Evolutionary conservation across 2,888 invertebrate species (phyloP).

Genomic region (Arctia plantaginis): DNA sequence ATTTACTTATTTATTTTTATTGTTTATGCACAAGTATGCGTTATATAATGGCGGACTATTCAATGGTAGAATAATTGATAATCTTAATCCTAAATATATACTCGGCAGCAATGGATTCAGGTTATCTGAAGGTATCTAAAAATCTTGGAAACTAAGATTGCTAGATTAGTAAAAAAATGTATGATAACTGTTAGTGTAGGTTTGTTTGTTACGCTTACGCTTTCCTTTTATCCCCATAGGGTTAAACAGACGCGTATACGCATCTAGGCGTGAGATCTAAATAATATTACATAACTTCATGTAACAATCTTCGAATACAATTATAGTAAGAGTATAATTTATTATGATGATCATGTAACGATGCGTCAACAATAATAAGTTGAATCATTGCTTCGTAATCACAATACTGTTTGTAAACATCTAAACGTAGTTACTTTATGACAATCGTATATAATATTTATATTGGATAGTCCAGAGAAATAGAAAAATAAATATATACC

Average conservation of each 20-base stretch:
- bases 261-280: neutral
- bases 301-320: neutral
- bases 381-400: neutral
- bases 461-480: neutral
- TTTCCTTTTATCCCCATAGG: neutral
- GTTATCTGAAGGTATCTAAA: no score
- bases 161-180: no score
- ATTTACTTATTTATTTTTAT: no score
- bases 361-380: conserved; percentile 4
- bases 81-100: no score
- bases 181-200: no score
- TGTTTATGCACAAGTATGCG: no score
- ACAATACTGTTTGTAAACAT: conserved; percentile 4
- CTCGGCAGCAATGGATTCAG: no score
- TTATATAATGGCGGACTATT: no score
- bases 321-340: neutral
- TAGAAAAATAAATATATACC: neutral
- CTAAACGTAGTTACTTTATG: neutral
- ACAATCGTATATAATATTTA: neutral
- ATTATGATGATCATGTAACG: neutral
- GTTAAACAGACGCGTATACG: no score
- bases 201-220: neutral
- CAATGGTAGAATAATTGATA: neutral
- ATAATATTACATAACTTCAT: neutral
- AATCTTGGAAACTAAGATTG: no score